Evolutionary conservation across 2,113 vertebrate species (phyloP), one percentile per base, ranked within the genome.

Genomic region (Elgaria multicarinata): DNA sequence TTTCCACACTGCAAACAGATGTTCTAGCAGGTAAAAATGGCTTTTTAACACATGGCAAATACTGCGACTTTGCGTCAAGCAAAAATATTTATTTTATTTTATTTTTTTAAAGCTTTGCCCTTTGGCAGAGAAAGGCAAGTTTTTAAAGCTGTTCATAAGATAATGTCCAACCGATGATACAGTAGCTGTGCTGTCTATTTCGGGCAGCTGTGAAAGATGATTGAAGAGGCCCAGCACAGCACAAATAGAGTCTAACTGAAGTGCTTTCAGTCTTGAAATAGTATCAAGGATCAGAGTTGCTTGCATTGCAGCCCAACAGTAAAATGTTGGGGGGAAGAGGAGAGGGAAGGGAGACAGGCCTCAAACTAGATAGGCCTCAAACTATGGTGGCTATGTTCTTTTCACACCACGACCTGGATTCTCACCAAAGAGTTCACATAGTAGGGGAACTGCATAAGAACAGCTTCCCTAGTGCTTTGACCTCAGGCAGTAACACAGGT

Each of bases 21-120:
- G 62, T 79, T 79, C 62, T 67, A 87, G 75, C 75, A 79, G 86
- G 75, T 87, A 67, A 78, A 77, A 87, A 79, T 69, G 31, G 31
- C 22, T 87, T 87, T 79, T 79, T 87, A 62, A 69, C 75, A 79
- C 86, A 87, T 67, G 62, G 75, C 62, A 87, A 87, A 79, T 79
- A 87, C 36, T 64, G 74, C 24, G 72, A 76, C 86, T 79, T 79
- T 67, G 31, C 62, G 69, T 79, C 2, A 2, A 79, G 28, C 36
- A 55, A 74, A 53, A 36, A n/a, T 2, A n/a, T 50, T 69, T 46
- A 36, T 72, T 36, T 36, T 14, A 3, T 84, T 62, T 13, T 44
- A 1, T 16, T 44, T 44, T 58, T 85, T 86, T 76, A 33, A 39
- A 64, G 26, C 22, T 66, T 87, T 87, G 74, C 85, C 86, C 62